phyloP scores from a whole-genome alignment of 2,113 vertebrate species.

The Anthoscopus minutus region DNA sequence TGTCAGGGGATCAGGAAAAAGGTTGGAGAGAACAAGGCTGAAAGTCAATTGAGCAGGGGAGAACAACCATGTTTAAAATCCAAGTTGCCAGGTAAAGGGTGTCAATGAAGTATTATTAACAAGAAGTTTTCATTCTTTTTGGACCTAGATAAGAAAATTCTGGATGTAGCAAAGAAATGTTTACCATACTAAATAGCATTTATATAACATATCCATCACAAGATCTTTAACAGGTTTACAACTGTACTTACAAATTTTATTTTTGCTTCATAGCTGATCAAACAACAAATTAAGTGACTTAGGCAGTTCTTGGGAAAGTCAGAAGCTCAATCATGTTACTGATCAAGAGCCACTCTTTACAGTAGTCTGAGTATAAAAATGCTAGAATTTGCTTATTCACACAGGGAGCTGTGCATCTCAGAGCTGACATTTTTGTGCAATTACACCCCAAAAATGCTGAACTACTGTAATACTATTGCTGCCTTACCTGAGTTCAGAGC shows the following conservation, averaged over 20 bases:
- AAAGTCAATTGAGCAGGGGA: background rate
- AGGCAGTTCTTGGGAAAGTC: background rate
- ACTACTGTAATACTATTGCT: background rate
- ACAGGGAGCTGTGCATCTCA: background rate
- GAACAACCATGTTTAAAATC: background rate
- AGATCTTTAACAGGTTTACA: background rate
- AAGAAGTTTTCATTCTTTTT: background rate
- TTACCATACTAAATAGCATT: background rate
- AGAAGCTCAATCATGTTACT: background rate
- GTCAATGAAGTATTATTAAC: background rate
- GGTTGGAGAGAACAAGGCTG: background rate
- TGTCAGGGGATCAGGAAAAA: background rate
- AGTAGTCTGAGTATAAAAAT: background rate
- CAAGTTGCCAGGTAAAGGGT: background rate
- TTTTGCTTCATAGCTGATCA: background rate
- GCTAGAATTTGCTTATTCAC: background rate
- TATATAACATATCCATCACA: background rate
- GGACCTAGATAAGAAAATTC: background rate
- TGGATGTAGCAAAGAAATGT: background rate
- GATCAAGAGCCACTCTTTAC: background rate
- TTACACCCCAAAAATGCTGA: background rate
- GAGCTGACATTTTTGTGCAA: background rate
- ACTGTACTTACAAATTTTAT: background rate
- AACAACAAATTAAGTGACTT: background rate
- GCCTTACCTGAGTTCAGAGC: background rate